Evolutionary conservation across 2,888 invertebrate species (phyloP), one percentile per base, ranked within the genome.

Genomic region (Hedychridium roseum): DNA sequence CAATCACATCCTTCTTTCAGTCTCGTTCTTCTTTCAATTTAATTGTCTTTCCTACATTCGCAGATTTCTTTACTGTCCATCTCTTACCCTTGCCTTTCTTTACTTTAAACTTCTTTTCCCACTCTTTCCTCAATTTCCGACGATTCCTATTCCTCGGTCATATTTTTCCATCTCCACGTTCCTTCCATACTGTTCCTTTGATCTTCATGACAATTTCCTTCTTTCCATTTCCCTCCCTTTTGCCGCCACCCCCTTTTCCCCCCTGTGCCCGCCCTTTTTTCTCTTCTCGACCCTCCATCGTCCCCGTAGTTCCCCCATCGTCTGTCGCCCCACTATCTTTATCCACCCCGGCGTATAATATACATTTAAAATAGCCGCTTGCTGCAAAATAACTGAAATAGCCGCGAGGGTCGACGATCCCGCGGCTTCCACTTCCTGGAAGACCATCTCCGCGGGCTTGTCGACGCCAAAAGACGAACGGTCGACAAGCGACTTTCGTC

Each of bases 311-410:
- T 43, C 37, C 30, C 45, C 46, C 43, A 39, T 41, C 18, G 11
- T 21, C 35, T 35, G 34, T 31, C 28, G 18, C 39, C 40, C 34
- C 35, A 12, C 27, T 43, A 35, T 51, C 41, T 50, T n/a, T n/a
- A n/a, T n/a, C n/a, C n/a, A n/a, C n/a, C n/a, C n/a, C n/a, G n/a
- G n/a, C n/a, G n/a, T 50, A 64, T 57, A 57, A 64, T 67, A 66
- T 68, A 67, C 69, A 72, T 72, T 72, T 69, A 71, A 72, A 72
- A 72, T 72, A 72, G 73, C 69, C 65, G 63, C 68, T 61, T 60
- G 60, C 63, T 64, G 70, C 67, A 63, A 70, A 71, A 72, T 72
- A 71, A 70, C 73, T 72, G 71, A 72, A 72, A 72, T 72, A 71
- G 66, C 68, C 66, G 53, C 50, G 64, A 72, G 69, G 72, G 71